A percentile compares a stretch with the other conserved stretches of the same genome.
phyloP scores from a whole-genome alignment of 2,888 invertebrate species.

The Hirtodrosophila duncani region DNA sequence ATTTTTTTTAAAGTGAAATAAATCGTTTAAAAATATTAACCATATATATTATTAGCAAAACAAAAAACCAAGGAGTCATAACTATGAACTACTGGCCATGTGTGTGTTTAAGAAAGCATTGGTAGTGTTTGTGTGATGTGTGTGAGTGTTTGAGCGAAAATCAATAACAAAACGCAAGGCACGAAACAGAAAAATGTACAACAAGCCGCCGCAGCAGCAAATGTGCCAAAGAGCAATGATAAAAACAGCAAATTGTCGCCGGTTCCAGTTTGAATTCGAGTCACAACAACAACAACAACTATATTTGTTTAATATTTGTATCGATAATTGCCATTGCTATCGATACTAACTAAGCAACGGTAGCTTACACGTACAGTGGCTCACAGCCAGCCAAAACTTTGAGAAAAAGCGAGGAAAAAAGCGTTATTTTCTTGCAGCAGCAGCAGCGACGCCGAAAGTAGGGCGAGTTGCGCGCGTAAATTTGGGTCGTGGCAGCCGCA shows the following conservation, averaged over 20 bases:
- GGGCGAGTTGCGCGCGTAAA: constrained; percentile 61
- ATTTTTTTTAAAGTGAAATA: constrained; percentile 30
- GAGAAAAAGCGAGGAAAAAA: constrained; percentile 4
- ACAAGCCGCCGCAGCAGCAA: constrained; percentile 18
- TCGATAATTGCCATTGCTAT: constrained; percentile 51
- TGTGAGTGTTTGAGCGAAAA: constrained; percentile 47
- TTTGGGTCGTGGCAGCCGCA: constrained; percentile 48
- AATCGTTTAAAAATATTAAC: background rate
- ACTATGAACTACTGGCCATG: constrained; percentile 20
- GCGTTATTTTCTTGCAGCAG: no score
- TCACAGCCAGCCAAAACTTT: constrained; percentile 1
- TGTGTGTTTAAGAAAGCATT: constrained; percentile 14
- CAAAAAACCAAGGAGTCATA: constrained; percentile 2
- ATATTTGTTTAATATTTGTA: constrained; percentile 43
- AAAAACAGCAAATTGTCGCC: constrained; percentile 28
- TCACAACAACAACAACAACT: constrained; percentile 18
- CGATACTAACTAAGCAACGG: constrained; percentile 25
- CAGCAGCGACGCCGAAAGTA: constrained; percentile 33
- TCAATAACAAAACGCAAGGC: constrained; percentile 55
- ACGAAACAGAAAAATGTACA: constrained; percentile 37
- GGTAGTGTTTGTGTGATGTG: constrained; percentile 6
- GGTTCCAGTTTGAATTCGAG: constrained; percentile 15
- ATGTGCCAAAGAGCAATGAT: constrained; percentile 35
- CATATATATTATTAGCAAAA: background rate
- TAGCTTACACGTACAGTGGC: background rate